phyloP scores from a whole-genome alignment of 2,888 invertebrate species.

The Mesochorus sp. region DNA sequence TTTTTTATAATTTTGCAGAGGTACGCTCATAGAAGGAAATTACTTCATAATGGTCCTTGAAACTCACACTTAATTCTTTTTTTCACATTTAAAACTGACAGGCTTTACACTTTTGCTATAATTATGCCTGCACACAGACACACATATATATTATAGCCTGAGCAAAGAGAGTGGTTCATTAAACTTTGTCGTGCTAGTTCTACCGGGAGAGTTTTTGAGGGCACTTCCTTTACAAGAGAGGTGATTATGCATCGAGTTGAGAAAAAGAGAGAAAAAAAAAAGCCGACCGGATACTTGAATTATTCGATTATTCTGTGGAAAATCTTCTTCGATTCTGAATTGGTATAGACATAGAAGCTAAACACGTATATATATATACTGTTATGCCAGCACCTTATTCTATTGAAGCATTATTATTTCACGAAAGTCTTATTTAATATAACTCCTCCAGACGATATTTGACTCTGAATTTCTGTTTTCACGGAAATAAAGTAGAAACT shows the following conservation, averaged over 20 bases:
- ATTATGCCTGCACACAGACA: background rate
- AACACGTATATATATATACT: background rate
- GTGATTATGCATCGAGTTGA: conserved; percentile 69
- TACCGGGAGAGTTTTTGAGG: conserved; percentile 58
- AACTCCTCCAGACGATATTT: too few species aligned
- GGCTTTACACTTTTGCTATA: conserved; percentile 2
- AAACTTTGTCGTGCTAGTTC: conserved; percentile 56
- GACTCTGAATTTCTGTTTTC: too few species aligned
- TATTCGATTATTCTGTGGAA: conserved; percentile 69
- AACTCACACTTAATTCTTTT: conserved; percentile 14
- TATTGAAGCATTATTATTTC: too few species aligned
- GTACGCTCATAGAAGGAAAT: conserved; percentile 59
- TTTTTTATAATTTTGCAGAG: conserved; percentile 57
- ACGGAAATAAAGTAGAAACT: too few species aligned
- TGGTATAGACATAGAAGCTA: too few species aligned
- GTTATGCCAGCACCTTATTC: too few species aligned
- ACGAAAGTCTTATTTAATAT: too few species aligned
- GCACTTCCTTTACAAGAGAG: conserved; percentile 65
- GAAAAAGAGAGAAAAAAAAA: conserved; percentile 36
- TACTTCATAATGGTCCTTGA: conserved; percentile 65
- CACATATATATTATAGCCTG: background rate
- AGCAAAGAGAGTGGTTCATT: conserved; percentile 65
- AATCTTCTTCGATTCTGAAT: conserved; percentile 39
- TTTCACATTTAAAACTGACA: background rate
- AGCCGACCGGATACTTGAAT: conserved; percentile 51